Evolutionary conservation across 2,797 vertebrate genomes (phyloP), one percentile per base, ranked within the genome.

Genomic region (Spinus pinus): DNA sequence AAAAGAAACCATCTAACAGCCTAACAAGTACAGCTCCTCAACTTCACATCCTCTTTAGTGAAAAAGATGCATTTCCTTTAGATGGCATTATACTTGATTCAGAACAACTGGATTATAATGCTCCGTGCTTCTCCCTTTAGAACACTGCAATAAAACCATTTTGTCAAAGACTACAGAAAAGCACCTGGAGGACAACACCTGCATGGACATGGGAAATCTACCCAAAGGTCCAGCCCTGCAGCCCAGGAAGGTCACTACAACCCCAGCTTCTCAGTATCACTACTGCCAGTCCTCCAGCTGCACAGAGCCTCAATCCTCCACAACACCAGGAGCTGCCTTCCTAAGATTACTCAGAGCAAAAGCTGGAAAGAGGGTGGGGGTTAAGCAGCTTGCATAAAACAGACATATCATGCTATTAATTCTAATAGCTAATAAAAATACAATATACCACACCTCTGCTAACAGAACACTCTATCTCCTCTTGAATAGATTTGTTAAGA

Each of bases 191-290:
- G 21, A 9, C 35, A 62, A 53, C 35, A 31, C 10, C 20, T 27
- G 4, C 10, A 75, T 23, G 42, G 31, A 19, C 14, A 31, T 0
- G 1, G 33, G 37, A 51, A 79, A 64, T 15, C 25, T 14, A 24
- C 14, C 31, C 41, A 5, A 27, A 61, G 22, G 8, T 22, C 22
- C 39, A 7, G 19, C 42, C 27, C 27, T 16, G 49, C 44, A 66
- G 35, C 60, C 50, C 28, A 49, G 41, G 21, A 31, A 46, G 7
- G 30, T 7, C 58, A 18, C 6, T n/a, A 41, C 15, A 23, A 1
- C 11, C 19, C 0, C 0, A 85, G 58, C 37, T 54, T 53, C 42
- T 20, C 0, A 2, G 23, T 22, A 42, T 8, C 19, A 5, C 27
- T 9, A 5, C 27, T n/a, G n/a, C n/a, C 28, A 4, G 19, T 28